phyloP scores from a whole-genome alignment of 2,797 vertebrate genomes.

The Vireo griseus region DNA sequence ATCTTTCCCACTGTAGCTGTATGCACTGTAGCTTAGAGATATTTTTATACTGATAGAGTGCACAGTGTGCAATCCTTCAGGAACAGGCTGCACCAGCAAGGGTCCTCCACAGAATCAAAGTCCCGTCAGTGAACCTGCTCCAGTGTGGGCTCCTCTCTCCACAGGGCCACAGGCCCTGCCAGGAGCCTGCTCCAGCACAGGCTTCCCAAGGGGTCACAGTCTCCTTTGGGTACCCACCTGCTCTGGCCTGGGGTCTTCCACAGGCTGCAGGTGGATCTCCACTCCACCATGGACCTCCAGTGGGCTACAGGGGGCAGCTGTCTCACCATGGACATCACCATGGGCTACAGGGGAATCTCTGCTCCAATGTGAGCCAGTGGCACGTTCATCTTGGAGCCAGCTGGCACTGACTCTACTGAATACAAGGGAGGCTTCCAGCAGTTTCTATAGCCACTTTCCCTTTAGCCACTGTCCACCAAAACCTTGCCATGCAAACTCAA shows the following conservation, averaged over 20 bases:
- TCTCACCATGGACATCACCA: not conserved
- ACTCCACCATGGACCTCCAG: not conserved
- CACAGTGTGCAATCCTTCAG: fast-evolving
- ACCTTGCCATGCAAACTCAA: not conserved
- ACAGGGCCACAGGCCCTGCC: not conserved
- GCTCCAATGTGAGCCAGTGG: not conserved
- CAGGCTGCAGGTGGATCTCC: not conserved
- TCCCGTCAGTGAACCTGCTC: not conserved
- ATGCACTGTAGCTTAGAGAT: not conserved
- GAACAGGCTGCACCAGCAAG: not conserved
- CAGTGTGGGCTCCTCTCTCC: not conserved
- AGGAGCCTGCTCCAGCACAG: not conserved
- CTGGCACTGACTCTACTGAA: not conserved
- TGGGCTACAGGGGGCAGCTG: not conserved
- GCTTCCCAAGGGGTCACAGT: not conserved
- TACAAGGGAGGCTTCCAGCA: not conserved
- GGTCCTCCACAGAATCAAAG: not conserved
- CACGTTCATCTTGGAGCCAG: not conserved
- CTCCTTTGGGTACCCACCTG: not conserved
- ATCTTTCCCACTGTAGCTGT: not conserved
- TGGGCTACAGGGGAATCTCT: not conserved
- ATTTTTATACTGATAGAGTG: not conserved
- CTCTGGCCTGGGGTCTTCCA: not conserved
- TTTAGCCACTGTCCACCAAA: not conserved
- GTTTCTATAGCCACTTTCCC: not conserved